Conservation (phyloP, 2,113 vertebrate species). For the Cervus canadensis region DNA sequence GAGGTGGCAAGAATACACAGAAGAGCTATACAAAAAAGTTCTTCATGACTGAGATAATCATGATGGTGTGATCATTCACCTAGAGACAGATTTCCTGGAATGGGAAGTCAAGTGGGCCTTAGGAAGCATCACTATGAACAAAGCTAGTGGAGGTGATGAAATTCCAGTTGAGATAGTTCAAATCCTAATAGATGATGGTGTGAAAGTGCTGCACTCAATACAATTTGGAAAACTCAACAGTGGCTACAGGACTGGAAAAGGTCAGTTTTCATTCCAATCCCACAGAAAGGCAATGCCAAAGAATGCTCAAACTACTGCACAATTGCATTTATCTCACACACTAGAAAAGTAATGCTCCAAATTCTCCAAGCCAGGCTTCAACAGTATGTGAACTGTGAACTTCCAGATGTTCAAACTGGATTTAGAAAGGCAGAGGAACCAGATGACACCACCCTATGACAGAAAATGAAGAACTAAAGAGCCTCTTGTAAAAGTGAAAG, state of each 20-base stretch:
- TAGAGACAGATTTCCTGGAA: not conserved
- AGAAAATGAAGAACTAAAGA: not conserved
- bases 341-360: not conserved
- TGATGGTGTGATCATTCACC: not conserved
- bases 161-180: not conserved
- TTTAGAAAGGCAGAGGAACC: not conserved
- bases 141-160: not conserved
- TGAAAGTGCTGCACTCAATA: not conserved
- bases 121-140: not conserved
- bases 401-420: not conserved
- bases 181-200: not conserved
- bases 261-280: not conserved
- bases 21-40: not conserved
- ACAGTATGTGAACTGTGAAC: rapidly evolving
- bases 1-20: not conserved
- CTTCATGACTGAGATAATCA: not conserved
- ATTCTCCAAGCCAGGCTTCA: not conserved
- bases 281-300: not conserved
- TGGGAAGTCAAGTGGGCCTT: not conserved
- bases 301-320: not conserved
- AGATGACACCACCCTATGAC: not conserved
- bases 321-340: not conserved
- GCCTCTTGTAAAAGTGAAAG: not conserved
- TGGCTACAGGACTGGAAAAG: not conserved
- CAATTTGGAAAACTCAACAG: not conserved